These are phyloP conservation scores for Apolygus lucorum DNA, from an alignment of 1,140 invertebrate genomes.

Conservation along the genomic window DNA sequence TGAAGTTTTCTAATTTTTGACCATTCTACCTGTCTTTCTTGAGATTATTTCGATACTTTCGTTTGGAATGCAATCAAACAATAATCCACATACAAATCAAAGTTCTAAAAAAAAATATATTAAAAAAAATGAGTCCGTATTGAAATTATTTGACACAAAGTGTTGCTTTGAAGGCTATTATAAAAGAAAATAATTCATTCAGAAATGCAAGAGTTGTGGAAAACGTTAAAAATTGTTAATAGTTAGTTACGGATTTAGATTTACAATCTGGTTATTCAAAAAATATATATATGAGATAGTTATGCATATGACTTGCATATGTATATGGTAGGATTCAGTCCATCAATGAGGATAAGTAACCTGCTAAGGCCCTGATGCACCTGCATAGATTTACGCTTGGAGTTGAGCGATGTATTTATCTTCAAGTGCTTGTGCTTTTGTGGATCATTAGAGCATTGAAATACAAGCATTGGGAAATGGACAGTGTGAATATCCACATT, in stretches of 20 bases:
- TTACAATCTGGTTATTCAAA: constrained; percentile 15
- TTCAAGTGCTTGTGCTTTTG: constrained; percentile 25
- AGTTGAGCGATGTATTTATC: constrained; percentile 15
- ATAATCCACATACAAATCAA: too few species aligned
- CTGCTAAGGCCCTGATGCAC: constrained; percentile 8
- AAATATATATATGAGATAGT: not conserved
- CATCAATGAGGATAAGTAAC: constrained; percentile 7
- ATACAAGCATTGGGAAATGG: constrained; percentile 1
- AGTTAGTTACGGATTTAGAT: constrained; percentile 4
- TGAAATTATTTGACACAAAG: not conserved
- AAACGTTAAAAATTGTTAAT: not conserved
- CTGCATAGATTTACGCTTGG: constrained; percentile 24
- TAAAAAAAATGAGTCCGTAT: too few species aligned
- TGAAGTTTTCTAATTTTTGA: too few species aligned
- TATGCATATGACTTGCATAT: constrained; percentile 18
- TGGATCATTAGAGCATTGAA: constrained; percentile 17
- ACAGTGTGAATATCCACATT: constrained; percentile 2
- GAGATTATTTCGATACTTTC: too few species aligned
- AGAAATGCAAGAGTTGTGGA: not conserved
- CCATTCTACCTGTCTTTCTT: too few species aligned
- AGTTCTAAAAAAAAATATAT: too few species aligned
- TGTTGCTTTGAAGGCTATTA: not conserved
- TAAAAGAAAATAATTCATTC: not conserved
- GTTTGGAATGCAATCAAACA: too few species aligned
- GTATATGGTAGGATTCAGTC: constrained; percentile 21